Base-by-base conservation (phyloP, 2,888 invertebrate genomes). In the Dilophus febrilis region DNA sequence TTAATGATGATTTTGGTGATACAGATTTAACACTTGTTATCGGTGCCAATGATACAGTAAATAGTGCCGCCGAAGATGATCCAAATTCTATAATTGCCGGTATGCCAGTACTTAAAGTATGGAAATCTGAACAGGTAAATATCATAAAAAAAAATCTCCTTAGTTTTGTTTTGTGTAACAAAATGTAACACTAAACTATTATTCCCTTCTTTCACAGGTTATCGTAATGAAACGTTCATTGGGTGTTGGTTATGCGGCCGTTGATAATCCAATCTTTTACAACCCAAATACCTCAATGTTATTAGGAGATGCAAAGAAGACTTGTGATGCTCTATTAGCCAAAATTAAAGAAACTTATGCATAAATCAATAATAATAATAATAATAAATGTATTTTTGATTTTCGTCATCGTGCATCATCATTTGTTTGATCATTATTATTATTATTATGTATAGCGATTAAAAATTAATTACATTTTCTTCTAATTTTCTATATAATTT, bases 231-330 rank as follows among this genome's bases (percentile, higher is more conserved):
- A 90, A 66, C 67, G 90, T 50, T 82, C 86, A 1, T 70, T 87
- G 52, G 87, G 86, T 38, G 86, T 86, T 1, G 77, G 90, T 2
- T 90, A 90, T 58, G 88, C 88, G 1, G 88, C 88, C 1, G 88
- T 90, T 1, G 90, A 90, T 61, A 90, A 90, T 61, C 88, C 88
- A 6, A 77, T 90, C 47, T 90, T 90, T 69, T 90, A 86, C 68
- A 87, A 86, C 58, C 72, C 77, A 14, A 88, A 90, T 65, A 85
- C 86, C 0, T 70, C 73, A 36, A 79, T 90, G 90, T 68, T 90
- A 55, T 68, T 90, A 18, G 88, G 88, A 30, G 88, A 90, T 56
- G 88, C 88, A 38, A 90, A 90, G 71, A 85, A 86, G 59, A 86
- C 85, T 7, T 88, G 87, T 57, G 87, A 88, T 57, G 75, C 78